Evolutionary conservation across 2,113 vertebrate species (phyloP), one percentile per base, ranked within the genome.

Genomic region (Cheilinus undulatus): DNA sequence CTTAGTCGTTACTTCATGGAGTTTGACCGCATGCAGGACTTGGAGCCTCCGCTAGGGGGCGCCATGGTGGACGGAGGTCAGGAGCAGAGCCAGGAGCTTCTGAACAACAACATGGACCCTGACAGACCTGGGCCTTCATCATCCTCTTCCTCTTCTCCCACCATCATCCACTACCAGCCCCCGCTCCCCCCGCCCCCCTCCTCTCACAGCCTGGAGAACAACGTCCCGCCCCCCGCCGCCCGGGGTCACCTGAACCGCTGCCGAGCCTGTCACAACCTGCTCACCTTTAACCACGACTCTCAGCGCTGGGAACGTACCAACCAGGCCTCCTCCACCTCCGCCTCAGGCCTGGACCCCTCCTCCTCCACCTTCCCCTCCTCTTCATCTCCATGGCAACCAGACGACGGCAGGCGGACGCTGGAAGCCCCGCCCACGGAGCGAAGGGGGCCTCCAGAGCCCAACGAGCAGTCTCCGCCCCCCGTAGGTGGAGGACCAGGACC

Each of bases 1-100:
- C 90, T 99, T 87, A 97, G 96, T 91, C 96, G 97, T 75, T 99
- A 99, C 93, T 99, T 99, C 92, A 92, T 99, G 93, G 97, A 99
- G 90, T 97, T 97, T 54, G 98, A 99, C 85, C 95, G 96, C 76
- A 96, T 97, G 87, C 96, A 97, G 86, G 96, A 98, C 83, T 92
- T 97, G 79, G 97, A 99, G 91, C 94, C 97, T 17, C 93, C 95
- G 2, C 87, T 93, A 58, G 94, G 90, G 63, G 94, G 91, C 61
- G 10, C 34, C 42, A 40, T 86, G 26, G 92, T 93, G 30, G 90
- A 94, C 1, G 88, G 93, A 7, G 81, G 92, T 74, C 91, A 93
- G 12, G 96, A 96, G n/a, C 96, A 94, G 71, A 93, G 93, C 87
- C 96, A 97, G 73, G 97, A 99, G 92, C 91, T 99, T 90, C 94